Evolutionary conservation across 2,888 invertebrate genomes (phyloP), one percentile per base, ranked within the genome.

Genomic region (Holacanthella duospinosa): DNA sequence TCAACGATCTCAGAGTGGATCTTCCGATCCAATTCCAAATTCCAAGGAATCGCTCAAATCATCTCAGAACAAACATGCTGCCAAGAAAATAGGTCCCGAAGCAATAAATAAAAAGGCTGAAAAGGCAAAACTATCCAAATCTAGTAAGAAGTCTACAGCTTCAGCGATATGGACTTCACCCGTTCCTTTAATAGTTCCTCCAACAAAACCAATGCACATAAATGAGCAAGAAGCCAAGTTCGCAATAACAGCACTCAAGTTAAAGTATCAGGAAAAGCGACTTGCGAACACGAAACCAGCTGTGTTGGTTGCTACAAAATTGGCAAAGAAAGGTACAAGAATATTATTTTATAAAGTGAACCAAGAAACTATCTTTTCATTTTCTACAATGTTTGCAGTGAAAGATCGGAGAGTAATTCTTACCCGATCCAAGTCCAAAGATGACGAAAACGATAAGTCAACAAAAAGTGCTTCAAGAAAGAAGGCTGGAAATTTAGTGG

Each of bases 171-270:
- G 9, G 16, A 36, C 21, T 12, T 16, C 26, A 12, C 55, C 55
- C 21, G 16, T 24, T 24, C 6, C 53, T 21, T 6, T 12, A 53
- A 6, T 6, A n/a, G 55, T 29, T 57, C 29, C 29, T 9, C 55
- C n/a, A n/a, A n/a, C 69, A 16, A 65, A 65, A 48, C 61, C 68
- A 29, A 67, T 65, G 16, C 63, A 69, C 27, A 64, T 73, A n/a
- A 73, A 73, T 56, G 73, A 73, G 55, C 69, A 73, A 53, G 73
- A 73, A 43, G 73, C 73, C 21, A 48, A 64, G 26, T 71, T 73
- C 62, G 73, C 73, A 2, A 73, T 73, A 68, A 70, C 71, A 2
- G 73, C 73, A 54, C 63, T 73, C 9, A 73, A 70, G 61, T 43
- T 66, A 2, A 71, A 71, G 53, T 70, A 71, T 56, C 66, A 68